Base-by-base conservation (phyloP, 2,888 invertebrate genomes). In the Lumbricus terrestris region DNA sequence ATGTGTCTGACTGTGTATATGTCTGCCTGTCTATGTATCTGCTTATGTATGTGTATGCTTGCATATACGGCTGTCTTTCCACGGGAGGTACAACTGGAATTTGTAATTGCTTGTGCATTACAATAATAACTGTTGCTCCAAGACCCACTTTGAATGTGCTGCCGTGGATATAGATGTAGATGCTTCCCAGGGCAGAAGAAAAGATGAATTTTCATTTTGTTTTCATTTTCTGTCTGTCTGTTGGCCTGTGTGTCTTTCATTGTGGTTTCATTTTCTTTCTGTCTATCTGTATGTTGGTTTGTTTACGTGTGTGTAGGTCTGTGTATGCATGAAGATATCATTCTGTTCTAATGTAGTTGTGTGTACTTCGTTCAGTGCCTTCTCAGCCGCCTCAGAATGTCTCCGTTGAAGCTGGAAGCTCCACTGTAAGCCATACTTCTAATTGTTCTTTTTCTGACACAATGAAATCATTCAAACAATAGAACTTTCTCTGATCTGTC, bases 331-430 rank as follows among this genome's bases (percentile, higher is more conserved):
- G 29, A 15, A 37, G 23, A 37, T 34, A 40, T 88, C n/a, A n/a
- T n/a, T n/a, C 33, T 35, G 40, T 85, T 6, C 85, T 35, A 34
- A 85, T 85, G 18, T 85, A 20, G 18, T 37, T 88, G 88, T 88
- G 23, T 88, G n/a, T 23, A 33, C 33, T 42, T 89, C 18, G 89
- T 92, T 33, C 90, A 92, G 96, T 96, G 88, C 98, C 98, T n/a
- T 96, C 97, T 18, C 97, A 97, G 93, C 96, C 98, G 23, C 99
- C 99, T 0, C 96, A 96, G 92, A 98, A 98, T 95, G 97, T 99
- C 88, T 97, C 97, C 0, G 96, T 97, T 5, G 97, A 97, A 94
- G 96, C 98, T 13, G 96, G 97, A 35, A 97, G 97, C 92, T 97
- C 97, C 91, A 97, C 97, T 91, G 97, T 97, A 95, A 40, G 40